Percentiles rank a stretch among this genome's conserved stretches.
phyloP scores from a whole-genome alignment of 2,888 invertebrate species.

The Oligia latruncula region DNA sequence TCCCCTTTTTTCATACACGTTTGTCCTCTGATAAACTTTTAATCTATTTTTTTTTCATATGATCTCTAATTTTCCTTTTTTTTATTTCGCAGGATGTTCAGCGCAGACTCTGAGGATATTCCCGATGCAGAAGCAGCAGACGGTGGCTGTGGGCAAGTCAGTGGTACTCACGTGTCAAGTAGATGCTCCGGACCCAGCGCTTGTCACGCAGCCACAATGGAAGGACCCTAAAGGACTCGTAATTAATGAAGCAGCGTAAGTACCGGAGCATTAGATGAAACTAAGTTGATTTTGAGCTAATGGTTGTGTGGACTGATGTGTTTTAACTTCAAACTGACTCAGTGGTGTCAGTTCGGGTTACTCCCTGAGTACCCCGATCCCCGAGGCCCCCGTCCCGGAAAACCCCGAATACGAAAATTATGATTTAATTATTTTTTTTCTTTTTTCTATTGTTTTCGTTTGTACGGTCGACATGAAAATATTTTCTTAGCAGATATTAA shows the following conservation, averaged over 20 bases:
- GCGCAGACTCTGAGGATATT: constrained; percentile 92
- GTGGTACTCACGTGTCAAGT: constrained; percentile 95
- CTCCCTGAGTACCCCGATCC: no score
- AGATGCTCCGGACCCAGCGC: constrained; percentile 91
- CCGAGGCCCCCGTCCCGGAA: no score
- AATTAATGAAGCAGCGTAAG: constrained; percentile 93
- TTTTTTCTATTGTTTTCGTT: no score
- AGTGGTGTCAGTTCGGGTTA: no score
- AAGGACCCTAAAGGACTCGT: constrained; percentile 92
- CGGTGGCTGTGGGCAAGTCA: constrained; percentile 93
- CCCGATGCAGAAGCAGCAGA: constrained; percentile 92
- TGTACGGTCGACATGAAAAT: background rate
- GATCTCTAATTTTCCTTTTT: constrained; percentile 2
- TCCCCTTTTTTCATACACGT: background rate
- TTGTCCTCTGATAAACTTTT: background rate
- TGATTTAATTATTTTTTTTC: no score
- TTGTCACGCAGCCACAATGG: constrained; percentile 95
- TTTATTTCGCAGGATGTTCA: constrained; percentile 80
- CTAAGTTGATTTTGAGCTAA: background rate
- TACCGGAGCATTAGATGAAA: constrained; percentile 59
- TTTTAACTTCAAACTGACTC: background rate
- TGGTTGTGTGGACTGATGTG: background rate
- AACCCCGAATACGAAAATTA: no score
- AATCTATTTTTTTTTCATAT: background rate
- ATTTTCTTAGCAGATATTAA: background rate